phyloP scores from a whole-genome alignment of 2,113 vertebrate genomes.

The Phasianus colchicus region DNA sequence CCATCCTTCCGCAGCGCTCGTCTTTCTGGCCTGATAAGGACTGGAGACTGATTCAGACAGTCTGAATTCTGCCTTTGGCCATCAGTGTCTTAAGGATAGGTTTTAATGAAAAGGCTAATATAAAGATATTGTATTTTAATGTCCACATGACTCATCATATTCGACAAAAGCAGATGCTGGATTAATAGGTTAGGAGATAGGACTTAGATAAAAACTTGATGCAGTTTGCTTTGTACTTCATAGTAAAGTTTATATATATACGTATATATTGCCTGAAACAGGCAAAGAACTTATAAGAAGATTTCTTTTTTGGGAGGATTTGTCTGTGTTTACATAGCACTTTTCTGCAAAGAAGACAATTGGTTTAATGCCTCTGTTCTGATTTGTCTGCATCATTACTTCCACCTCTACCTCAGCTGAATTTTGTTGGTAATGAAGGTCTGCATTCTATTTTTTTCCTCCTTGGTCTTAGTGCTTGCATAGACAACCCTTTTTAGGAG shows the following conservation, averaged over 20 bases:
- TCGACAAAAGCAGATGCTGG: neutral
- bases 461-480: neutral
- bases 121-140: neutral
- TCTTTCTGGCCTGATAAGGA: neutral
- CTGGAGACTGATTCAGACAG: neutral
- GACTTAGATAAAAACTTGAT: neutral
- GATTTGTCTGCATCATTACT: neutral
- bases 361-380: neutral
- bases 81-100: neutral
- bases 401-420: neutral
- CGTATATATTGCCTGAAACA: neutral
- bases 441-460: neutral
- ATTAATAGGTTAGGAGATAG: neutral
- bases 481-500: neutral
- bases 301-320: neutral
- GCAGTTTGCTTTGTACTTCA: neutral
- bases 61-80: neutral
- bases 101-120: neutral
- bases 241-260: neutral
- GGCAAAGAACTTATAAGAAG: neutral
- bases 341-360: neutral
- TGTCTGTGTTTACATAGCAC: neutral
- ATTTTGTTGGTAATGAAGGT: neutral
- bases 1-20: neutral
- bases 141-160: neutral